Percentiles rank a stretch among this genome's conserved stretches.
These are phyloP conservation scores for Aegithalos caudatus DNA, from an alignment of 2,113 vertebrate species.

Conservation along the genomic window DNA sequence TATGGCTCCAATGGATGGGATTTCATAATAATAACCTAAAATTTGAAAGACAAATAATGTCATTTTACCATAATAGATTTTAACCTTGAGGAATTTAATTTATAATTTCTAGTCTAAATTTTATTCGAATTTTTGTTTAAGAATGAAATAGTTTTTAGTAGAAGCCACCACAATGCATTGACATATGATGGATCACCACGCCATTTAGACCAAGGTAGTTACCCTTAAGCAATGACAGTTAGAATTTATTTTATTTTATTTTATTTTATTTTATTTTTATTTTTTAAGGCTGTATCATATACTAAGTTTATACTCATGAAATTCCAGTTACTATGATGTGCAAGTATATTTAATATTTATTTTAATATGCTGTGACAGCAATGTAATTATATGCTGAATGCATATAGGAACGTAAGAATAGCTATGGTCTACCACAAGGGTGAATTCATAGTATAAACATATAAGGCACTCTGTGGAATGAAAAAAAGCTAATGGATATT, in stretches of 20 bases:
- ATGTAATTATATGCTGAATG: not conserved
- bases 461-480: not conserved
- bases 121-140: not conserved
- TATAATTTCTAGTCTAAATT: not conserved
- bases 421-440: not conserved
- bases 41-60: conserved; percentile 16
- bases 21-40: conserved; percentile 97
- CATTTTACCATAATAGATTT: not conserved
- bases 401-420: not conserved
- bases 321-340: not conserved
- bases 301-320: not conserved
- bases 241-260: no score
- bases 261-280: no score
- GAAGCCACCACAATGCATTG: not conserved
- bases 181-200: not conserved
- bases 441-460: not conserved
- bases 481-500: not conserved
- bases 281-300: not conserved
- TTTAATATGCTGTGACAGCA: not conserved
- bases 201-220: not conserved
- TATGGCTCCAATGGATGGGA: conserved; percentile 96
- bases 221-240: not conserved
- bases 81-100: not conserved
- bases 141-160: not conserved
- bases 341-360: not conserved